Percentiles rank a stretch among this genome's conserved stretches.
Conservation (phyloP, 2,113 vertebrate species). For the Limanda limanda region DNA sequence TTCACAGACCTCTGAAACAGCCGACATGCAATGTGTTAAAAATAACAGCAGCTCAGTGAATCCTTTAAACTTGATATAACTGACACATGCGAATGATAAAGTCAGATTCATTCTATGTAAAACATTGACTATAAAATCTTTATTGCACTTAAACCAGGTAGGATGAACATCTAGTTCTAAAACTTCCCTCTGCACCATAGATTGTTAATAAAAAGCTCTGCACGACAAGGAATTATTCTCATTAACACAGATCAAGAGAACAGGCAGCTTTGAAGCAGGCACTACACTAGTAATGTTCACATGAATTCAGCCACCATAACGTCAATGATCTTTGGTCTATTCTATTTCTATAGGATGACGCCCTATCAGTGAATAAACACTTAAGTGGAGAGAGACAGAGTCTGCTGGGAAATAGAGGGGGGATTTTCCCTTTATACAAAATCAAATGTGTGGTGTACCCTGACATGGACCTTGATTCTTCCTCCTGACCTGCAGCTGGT, state of each 20-base stretch:
- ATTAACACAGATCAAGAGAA: too few relatives aligned
- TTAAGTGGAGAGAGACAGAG: background rate
- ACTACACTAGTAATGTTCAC: background rate
- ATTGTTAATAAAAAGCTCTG: too few relatives aligned
- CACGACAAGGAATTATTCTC: too few relatives aligned
- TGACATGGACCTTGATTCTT: constrained; percentile 8
- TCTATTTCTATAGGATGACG: constrained; percentile 17
- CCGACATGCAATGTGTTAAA: too few relatives aligned
- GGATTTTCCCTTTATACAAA: constrained; percentile 3
- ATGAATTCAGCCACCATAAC: constrained; percentile 10
- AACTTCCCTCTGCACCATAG: too few relatives aligned
- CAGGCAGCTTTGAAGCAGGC: too few relatives aligned
- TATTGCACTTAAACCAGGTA: background rate
- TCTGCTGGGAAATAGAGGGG: background rate
- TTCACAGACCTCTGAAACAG: too few relatives aligned
- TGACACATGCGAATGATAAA: too few relatives aligned
- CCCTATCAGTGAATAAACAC: constrained; percentile 1
- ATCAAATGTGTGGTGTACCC: background rate
- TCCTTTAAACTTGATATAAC: background rate
- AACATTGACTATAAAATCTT: too few relatives aligned
- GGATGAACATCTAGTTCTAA: background rate
- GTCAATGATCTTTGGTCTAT: constrained; percentile 3
- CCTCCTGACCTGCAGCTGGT: constrained; percentile 26
- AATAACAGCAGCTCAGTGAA: too few relatives aligned
- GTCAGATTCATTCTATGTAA: too few relatives aligned